Evolutionary conservation across 2,888 invertebrate species (phyloP), one percentile per base, ranked within the genome.

Genomic region (Tenthredo livida): DNA sequence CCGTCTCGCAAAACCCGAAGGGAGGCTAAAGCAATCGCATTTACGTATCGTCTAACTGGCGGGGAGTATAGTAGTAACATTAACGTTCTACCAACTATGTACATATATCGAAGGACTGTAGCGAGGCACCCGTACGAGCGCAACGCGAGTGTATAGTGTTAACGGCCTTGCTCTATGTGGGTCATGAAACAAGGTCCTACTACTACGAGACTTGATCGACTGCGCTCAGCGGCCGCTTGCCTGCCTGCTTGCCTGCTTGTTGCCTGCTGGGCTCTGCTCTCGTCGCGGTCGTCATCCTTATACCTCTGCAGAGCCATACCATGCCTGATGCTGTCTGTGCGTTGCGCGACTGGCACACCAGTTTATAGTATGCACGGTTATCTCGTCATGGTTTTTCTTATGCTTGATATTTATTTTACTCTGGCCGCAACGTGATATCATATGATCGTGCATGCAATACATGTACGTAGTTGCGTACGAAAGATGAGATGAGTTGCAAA

Each of bases 101-200:
- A 77, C 54, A n/a, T 40, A 43, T 29, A 40, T 50, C 61, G 37
- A 21, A 17, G 40, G 25, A 61, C 58, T 40, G 50, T 80, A 77
- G 50, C 87, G 84, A 65, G 85, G 84, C 85, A 84, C 87, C 86
- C 87, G 89, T 90, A 90, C 91, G 89, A 86, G 87, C 87, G 89
- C 87, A 88, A 87, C 88, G 89, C 88, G 89, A 65, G 61, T 58
- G 58, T 77, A 73, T 90, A 91, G 91, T 93, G 92, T 93, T 92
- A 92, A 92, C 92, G 92, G 93, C 93, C 93, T 93, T 93, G 93
- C 92, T 92, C 90, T 90, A 93, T 92, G 92, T 93, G 90, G 93
- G 93, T 93, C 93, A 93, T 90, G 92, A 92, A 93, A 93, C 93
- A 93, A 93, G 93, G 93, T 92, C 92, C 91, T 90, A 89, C 88